These are phyloP conservation scores for Drosophila leontia DNA, from an alignment of 1,140 invertebrate species.

Conservation along the genomic window DNA sequence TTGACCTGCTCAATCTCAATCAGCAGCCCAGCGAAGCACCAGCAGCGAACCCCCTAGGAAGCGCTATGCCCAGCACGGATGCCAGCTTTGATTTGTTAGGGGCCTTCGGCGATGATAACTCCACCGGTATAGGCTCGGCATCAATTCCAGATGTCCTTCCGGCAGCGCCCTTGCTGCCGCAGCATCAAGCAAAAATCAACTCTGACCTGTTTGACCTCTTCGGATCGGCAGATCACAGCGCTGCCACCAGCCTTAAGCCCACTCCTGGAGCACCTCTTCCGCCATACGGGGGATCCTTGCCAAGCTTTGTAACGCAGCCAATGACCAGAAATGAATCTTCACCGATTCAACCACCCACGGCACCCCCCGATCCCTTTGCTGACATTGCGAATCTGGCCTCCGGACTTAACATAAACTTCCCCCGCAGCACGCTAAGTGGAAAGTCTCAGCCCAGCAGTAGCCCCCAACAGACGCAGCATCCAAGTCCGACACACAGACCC, in stretches of 20 bases:
- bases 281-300: constrained; percentile 57
- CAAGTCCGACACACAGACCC: constrained; percentile 85
- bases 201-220: constrained; percentile 82
- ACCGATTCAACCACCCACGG: constrained; percentile 59
- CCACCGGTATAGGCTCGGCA: constrained; percentile 73
- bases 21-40: constrained; percentile 62
- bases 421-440: constrained; percentile 65
- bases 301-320: constrained; percentile 67
- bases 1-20: constrained; percentile 86
- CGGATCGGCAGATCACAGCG: constrained; percentile 58
- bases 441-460: constrained; percentile 74
- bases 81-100: constrained; percentile 88
- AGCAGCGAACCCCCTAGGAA: constrained; percentile 58
- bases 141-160: constrained; percentile 75
- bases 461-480: constrained; percentile 83
- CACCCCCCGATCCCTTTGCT: constrained; percentile 86
- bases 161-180: constrained; percentile 43
- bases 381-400: constrained; percentile 86
- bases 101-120: constrained; percentile 85
- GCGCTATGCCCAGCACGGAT: constrained; percentile 85
- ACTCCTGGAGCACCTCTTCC: constrained; percentile 34
- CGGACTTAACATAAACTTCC: constrained; percentile 80
- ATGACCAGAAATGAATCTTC: constrained; percentile 61
- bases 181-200: constrained; percentile 60
- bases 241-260: constrained; percentile 50